Evolutionary conservation across 1,140 invertebrate species (phyloP), one percentile per base, ranked within the genome.

Genomic region (Macrobrachium nipponense): DNA sequence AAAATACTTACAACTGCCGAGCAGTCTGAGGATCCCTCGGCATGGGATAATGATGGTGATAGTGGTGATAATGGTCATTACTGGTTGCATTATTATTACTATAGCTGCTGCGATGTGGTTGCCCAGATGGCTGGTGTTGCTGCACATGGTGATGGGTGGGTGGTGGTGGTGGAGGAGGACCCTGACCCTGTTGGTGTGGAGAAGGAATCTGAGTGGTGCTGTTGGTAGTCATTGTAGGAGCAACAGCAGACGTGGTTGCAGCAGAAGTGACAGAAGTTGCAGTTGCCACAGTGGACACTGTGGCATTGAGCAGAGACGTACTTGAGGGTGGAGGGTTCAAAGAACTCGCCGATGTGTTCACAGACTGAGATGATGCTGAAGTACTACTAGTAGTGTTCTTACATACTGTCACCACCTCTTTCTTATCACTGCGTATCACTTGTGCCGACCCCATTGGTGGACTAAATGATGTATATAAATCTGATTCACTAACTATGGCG

Each of bases 381-480:
- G 14, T 75, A 51, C 59, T 75, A 51, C 59, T 82, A 75, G 17
- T 70, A 62, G 68, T 12, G 6, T 62, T 7, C 44, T 58, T 75
- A 11, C 51, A 61, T 0, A 80, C 66, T 6, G 77, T 80, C 23
- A 80, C 68, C 76, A 80, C 77, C 27, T 80, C 83, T 58, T 86
- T 80, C 51, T 86, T 80, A 18, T 61, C 68, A 6, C 18, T 44
- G 8, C 27, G 27, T 23, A 51, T 68, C 23, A 72, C 61, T 70
- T 43, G n/a, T 43, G 80, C 44, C 70, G 75, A 64, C 62, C n/a
- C 68, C 70, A 66, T 70, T 7, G 84, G 89, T 20, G 77, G 89
- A 59, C 86, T 83, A 79, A 82, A 81, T 51, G 87, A 87, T 36
- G 80, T 87, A 43, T 85, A 85, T 72, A 83, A 75, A 51, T 70